A percentile compares a stretch with the other conserved stretches of the same genome.
Conservation (phyloP, 1,140 invertebrate species). For the Brachionus sp. region DNA sequence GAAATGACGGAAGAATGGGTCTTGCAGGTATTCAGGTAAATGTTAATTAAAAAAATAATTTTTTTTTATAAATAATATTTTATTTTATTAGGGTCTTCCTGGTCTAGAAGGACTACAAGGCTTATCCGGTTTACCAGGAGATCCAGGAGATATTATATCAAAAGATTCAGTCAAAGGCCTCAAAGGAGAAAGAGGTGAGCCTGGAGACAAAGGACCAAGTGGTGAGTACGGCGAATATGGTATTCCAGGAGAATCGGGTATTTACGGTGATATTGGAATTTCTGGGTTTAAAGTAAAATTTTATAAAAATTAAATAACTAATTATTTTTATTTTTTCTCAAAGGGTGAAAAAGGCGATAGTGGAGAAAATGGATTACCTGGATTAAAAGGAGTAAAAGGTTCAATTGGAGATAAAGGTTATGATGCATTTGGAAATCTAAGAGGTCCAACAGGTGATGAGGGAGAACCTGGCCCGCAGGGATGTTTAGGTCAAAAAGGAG, state of each 20-base stretch:
- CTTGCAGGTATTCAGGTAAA: not conserved
- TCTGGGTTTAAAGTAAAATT: constrained; percentile 35
- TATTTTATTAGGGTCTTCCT: not conserved
- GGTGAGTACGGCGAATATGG: constrained; percentile 41
- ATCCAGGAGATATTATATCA: constrained; percentile 30
- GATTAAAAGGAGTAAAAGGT: constrained; percentile 61
- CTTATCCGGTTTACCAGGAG: constrained; percentile 7
- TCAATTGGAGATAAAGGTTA: constrained; percentile 46
- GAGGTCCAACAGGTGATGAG: constrained; percentile 1
- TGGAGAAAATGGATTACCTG: constrained; percentile 57
- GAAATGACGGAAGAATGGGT: constrained; percentile 23
- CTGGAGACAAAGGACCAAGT: not conserved
- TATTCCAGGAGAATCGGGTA: not conserved
- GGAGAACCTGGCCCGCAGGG: not conserved
- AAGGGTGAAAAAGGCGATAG: constrained; percentile 5
- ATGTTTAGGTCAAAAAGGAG: constrained; percentile 26
- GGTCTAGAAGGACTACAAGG: constrained; percentile 39
- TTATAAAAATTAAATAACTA: not conserved
- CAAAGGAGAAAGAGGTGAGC: constrained; percentile 23
- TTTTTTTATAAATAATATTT: not conserved
- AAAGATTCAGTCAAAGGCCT: not conserved
- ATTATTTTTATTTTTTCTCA: not conserved
- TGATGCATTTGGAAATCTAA: not conserved
- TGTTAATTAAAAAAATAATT: not conserved
- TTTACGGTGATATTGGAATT: constrained; percentile 30